phyloP scores from a whole-genome alignment of 2,797 vertebrate species.

The Aselliscus stoliczkanus region DNA sequence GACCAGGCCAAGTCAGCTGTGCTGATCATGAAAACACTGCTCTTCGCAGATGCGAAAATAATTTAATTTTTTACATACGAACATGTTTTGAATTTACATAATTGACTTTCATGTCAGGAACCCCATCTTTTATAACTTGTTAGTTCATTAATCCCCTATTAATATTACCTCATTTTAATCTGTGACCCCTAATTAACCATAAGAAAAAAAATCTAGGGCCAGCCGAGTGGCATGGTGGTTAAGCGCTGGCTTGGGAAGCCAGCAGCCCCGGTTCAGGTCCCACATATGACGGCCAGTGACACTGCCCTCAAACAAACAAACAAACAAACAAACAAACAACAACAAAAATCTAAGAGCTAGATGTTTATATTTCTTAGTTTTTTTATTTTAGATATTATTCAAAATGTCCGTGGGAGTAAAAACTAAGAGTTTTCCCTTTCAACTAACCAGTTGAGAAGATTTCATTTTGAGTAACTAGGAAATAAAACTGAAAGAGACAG shows the following conservation, averaged over 20 bases:
- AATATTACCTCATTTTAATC: background rate
- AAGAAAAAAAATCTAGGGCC: background rate
- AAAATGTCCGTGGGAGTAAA: background rate
- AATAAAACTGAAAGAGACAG: background rate
- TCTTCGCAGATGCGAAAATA: background rate
- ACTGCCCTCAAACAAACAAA: too few species aligned
- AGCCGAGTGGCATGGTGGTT: too few species aligned
- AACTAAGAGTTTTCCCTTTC: background rate
- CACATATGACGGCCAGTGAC: too few species aligned
- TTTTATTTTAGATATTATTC: background rate
- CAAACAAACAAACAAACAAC: too few species aligned
- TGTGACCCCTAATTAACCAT: background rate
- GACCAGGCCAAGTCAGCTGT: background rate
- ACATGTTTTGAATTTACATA: background rate
- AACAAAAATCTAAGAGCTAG: background rate
- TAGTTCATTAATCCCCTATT: background rate
- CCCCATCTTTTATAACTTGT: background rate
- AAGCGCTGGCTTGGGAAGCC: too few species aligned
- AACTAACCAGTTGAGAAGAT: background rate
- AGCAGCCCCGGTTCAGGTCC: too few species aligned
- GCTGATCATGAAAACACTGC: background rate
- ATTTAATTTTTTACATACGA: background rate
- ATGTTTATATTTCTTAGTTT: background rate
- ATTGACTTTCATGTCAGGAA: background rate
- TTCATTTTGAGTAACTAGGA: background rate